These are phyloP conservation scores for Simalia tracyae DNA, from an alignment of 2,797 vertebrate genomes.

Conservation along the genomic window DNA sequence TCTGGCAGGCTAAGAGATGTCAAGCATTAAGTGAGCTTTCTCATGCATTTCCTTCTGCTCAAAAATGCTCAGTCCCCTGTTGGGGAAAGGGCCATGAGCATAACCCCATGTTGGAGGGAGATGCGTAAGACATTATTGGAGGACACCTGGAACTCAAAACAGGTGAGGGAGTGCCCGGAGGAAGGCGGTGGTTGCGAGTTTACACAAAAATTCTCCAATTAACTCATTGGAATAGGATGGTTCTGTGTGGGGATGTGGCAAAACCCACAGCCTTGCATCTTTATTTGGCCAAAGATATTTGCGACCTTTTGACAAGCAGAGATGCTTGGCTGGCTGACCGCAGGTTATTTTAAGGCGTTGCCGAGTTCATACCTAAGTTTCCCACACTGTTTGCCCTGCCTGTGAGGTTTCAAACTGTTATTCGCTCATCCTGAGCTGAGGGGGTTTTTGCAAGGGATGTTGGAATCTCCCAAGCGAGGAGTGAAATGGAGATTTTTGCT, in stretches of 20 bases:
- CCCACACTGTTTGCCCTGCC: not conserved
- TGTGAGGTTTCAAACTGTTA: not conserved
- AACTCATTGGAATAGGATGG: not conserved
- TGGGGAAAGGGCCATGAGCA: rapidly evolving
- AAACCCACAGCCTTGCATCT: not conserved
- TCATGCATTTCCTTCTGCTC: conserved; percentile 33
- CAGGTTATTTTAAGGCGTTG: too few relatives aligned
- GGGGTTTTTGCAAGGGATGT: not conserved
- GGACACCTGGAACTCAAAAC: too few relatives aligned
- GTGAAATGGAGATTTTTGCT: not conserved
- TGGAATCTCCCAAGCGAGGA: not conserved
- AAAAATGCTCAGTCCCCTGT: conserved; percentile 1
- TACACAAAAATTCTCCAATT: too few relatives aligned
- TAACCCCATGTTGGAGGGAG: not conserved
- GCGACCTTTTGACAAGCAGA: not conserved
- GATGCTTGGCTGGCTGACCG: not conserved
- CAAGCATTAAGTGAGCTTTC: conserved; percentile 37
- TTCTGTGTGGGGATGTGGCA: not conserved
- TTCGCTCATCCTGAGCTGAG: not conserved
- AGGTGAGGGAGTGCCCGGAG: not conserved
- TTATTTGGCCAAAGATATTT: not conserved
- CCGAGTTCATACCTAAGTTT: not conserved
- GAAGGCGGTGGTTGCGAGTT: not conserved
- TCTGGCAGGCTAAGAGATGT: conserved; percentile 52
- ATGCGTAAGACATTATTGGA: too few relatives aligned